phyloP scores from a whole-genome alignment of 1,140 invertebrate genomes.

The Arion vulgaris region DNA sequence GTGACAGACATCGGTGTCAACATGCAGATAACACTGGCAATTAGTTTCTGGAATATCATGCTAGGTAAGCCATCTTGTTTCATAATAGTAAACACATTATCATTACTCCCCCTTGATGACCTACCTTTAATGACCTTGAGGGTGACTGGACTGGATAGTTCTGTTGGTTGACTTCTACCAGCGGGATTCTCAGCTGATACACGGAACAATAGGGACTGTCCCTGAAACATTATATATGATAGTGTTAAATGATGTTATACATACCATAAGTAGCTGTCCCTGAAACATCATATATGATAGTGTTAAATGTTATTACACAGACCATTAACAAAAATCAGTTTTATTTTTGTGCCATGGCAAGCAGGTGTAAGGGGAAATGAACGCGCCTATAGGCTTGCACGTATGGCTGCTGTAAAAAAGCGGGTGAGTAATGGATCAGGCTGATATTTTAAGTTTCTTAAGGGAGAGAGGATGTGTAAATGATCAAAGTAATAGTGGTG shows the following conservation, averaged over 20 bases:
- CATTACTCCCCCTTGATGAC: not conserved
- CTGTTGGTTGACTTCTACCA: slow-evolving; percentile 87
- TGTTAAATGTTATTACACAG: slow-evolving; percentile 91
- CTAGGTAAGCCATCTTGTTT: not conserved
- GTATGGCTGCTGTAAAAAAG: too few relatives aligned
- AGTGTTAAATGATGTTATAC: slow-evolving; percentile 88
- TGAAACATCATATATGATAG: not conserved
- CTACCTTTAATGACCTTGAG: slow-evolving; percentile 65
- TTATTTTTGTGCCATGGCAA: too few relatives aligned
- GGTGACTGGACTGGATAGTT: slow-evolving; percentile 61
- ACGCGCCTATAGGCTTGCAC: too few relatives aligned
- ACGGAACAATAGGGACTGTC: slow-evolving; percentile 79
- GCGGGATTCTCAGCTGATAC: slow-evolving; percentile 97
- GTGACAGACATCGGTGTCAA: too few relatives aligned
- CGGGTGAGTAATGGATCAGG: too few relatives aligned
- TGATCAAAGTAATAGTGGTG: too few relatives aligned
- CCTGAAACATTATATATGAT: slow-evolving; percentile 22
- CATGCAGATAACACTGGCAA: too few relatives aligned
- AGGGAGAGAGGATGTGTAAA: too few relatives aligned
- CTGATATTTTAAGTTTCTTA: too few relatives aligned
- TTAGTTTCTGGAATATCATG: not conserved
- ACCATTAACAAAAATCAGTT: too few relatives aligned
- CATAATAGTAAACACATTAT: not conserved
- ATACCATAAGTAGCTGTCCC: slow-evolving; percentile 77
- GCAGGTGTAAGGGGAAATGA: too few relatives aligned